A percentile compares a stretch with the other conserved stretches of the same genome.
Conservation (phyloP, 1,140 invertebrate genomes). For the Drosophila gunungcola region DNA sequence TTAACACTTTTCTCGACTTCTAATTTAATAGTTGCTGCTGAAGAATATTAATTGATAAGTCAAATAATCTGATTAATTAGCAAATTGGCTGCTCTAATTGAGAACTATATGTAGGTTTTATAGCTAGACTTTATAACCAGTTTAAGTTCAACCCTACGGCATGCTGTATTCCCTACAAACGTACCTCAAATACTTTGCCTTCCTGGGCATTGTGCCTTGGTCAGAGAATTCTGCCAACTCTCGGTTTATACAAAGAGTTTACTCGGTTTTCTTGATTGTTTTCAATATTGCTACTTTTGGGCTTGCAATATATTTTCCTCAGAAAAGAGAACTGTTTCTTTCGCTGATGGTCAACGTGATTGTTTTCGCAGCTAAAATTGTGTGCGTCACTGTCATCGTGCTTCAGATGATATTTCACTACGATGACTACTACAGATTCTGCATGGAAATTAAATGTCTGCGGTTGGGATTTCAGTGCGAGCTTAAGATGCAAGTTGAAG, state of each 20-base stretch:
- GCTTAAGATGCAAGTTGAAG: conserved; percentile 14
- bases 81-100: background rate
- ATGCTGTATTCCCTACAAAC: conserved; percentile 58
- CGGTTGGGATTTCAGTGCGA: conserved; percentile 41
- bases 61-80: conserved; percentile 14
- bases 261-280: conserved; percentile 34
- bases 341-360: conserved; percentile 58
- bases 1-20: background rate
- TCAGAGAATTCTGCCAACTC: conserved; percentile 1
- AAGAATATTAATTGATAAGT: background rate
- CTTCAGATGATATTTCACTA: conserved; percentile 55
- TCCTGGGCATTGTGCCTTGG: conserved; percentile 62
- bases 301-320: conserved; percentile 1
- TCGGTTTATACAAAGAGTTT: conserved; percentile 40
- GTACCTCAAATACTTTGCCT: conserved; percentile 61
- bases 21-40: background rate
- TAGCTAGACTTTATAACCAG: background rate
- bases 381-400: conserved; percentile 46
- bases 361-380: conserved; percentile 52
- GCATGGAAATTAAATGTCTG: conserved; percentile 33
- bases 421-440: conserved; percentile 46
- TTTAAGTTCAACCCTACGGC: background rate
- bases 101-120: too few relatives aligned
- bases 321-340: conserved; percentile 9
- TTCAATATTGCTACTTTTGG: conserved; percentile 22